Conservation (phyloP, 2,888 invertebrate species). For the Podabrus alpinus region DNA sequence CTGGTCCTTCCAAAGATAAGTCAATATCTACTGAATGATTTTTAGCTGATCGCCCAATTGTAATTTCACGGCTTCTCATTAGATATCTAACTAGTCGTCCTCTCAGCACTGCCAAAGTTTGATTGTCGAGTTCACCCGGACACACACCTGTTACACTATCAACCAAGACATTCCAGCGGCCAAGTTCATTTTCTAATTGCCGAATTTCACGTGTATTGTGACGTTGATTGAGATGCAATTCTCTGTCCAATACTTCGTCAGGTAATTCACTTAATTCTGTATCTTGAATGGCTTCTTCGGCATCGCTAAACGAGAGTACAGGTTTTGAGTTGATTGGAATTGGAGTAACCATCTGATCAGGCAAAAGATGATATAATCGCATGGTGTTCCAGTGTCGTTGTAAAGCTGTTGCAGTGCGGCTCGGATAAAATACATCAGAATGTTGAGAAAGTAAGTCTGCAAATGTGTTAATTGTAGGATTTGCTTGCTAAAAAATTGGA, state of each 20-base stretch:
- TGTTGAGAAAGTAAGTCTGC: constrained; percentile 83
- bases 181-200: constrained; percentile 83
- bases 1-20: constrained; percentile 89
- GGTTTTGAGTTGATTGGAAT: constrained; percentile 48
- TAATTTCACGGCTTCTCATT: constrained; percentile 94
- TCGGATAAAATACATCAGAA: constrained; percentile 83
- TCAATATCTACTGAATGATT: constrained; percentile 93
- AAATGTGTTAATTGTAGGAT: constrained; percentile 77
- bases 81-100: constrained; percentile 91
- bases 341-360: constrained; percentile 77
- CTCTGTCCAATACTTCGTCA: constrained; percentile 81
- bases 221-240: constrained; percentile 62
- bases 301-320: constrained; percentile 83
- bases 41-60: constrained; percentile 87
- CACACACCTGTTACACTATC: constrained; percentile 86
- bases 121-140: constrained; percentile 88
- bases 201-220: constrained; percentile 70
- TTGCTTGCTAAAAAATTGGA: constrained; percentile 41
- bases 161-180: constrained; percentile 89
- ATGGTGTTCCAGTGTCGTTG: constrained; percentile 90
- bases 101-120: constrained; percentile 89
- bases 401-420: constrained; percentile 83
- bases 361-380: constrained; percentile 88
- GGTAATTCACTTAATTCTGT: constrained; percentile 79
- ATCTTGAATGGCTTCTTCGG: constrained; percentile 87